A percentile compares a stretch with the other conserved stretches of the same genome.
These are phyloP conservation scores for Drosophila barbarae DNA, from an alignment of 2,888 invertebrate species.

Conservation along the genomic window DNA sequence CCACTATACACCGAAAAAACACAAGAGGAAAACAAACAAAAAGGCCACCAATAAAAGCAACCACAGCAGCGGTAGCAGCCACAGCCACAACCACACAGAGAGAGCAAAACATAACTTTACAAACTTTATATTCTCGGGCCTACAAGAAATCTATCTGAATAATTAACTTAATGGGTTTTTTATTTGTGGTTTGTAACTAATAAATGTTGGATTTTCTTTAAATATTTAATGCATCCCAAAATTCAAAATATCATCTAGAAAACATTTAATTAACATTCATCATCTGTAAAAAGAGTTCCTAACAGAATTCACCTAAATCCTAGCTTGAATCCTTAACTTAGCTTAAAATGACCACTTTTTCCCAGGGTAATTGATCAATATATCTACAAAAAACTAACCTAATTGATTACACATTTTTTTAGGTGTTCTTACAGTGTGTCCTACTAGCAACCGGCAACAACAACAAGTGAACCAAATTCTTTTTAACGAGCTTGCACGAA, in stretches of 20 bases:
- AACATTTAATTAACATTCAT: too few species aligned
- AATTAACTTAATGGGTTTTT: neutral
- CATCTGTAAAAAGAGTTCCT: too few species aligned
- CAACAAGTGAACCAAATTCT: constrained; percentile 73
- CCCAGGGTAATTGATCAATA: neutral
- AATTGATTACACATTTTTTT: constrained; percentile 4
- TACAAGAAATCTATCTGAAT: neutral
- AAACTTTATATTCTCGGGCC: neutral
- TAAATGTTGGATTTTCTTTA: neutral
- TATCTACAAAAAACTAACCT: neutral
- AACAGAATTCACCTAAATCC: neutral
- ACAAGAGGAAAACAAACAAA: constrained; percentile 20
- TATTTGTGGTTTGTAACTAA: too few species aligned
- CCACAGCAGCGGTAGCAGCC: constrained; percentile 28
- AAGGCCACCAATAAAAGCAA: constrained; percentile 41
- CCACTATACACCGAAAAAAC: constrained; percentile 24
- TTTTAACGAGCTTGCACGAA: constrained; percentile 75
- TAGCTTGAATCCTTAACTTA: too few species aligned
- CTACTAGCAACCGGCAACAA: constrained; percentile 34
- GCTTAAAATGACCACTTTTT: neutral
- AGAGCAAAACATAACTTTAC: constrained; percentile 1
- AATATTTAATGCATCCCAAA: neutral
- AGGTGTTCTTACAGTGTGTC: constrained; percentile 17
- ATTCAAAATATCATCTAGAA: too few species aligned
- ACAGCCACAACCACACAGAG: constrained; percentile 6